Evolutionary conservation across 2,113 vertebrate genomes (phyloP).

Genomic region (Pseudolaguvia tuberculata): DNA sequence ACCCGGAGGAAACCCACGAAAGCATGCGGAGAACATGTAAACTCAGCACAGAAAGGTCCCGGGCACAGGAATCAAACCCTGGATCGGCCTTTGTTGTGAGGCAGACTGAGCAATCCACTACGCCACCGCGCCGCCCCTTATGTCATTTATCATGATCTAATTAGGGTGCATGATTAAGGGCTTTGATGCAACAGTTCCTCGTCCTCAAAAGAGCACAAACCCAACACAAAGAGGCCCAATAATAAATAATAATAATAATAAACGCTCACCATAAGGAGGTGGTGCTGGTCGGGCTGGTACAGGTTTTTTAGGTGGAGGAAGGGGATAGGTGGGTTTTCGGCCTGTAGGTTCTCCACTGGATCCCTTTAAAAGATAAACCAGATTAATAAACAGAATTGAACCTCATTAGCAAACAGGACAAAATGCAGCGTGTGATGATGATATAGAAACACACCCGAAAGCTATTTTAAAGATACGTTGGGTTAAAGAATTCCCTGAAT

Average conservation of each 20-base stretch:
- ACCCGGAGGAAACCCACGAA: too few relatives aligned
- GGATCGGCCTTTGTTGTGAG: too few relatives aligned
- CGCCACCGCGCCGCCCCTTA: too few relatives aligned
- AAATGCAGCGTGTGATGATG: background rate
- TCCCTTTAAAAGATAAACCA: constrained; percentile 24
- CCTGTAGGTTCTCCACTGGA: constrained; percentile 27
- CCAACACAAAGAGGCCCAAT: background rate
- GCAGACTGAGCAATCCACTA: too few relatives aligned
- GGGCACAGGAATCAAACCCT: too few relatives aligned
- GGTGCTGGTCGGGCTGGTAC: constrained; percentile 63
- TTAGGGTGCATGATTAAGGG: background rate
- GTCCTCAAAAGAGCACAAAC: background rate
- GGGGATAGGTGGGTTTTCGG: constrained; percentile 62
- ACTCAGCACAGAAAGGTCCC: too few relatives aligned
- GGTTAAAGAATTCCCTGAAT: background rate
- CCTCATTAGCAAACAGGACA: constrained; percentile 6
- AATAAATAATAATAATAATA: constrained; percentile 13
- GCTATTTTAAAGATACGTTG: background rate
- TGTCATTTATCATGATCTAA: too few relatives aligned
- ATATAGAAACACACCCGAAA: background rate
- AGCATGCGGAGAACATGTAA: too few relatives aligned
- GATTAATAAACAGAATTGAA: background rate
- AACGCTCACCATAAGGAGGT: constrained; percentile 67
- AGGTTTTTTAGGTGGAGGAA: constrained; percentile 64
- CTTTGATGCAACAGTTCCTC: background rate